These are phyloP conservation scores for Tragopan temminckii DNA, from an alignment of 2,797 vertebrate species.

Conservation along the genomic window DNA sequence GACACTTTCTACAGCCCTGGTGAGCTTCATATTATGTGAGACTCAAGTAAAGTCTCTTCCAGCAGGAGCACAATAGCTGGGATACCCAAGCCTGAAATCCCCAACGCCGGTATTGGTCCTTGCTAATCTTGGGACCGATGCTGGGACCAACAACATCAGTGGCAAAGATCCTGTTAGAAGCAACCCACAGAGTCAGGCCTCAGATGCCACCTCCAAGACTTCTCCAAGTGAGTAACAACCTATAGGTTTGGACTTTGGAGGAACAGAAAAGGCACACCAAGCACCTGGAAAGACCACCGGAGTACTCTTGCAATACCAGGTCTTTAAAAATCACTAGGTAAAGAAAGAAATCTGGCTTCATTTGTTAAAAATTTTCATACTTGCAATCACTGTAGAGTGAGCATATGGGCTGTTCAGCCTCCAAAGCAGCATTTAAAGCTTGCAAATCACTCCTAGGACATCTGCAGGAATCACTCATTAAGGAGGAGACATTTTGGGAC, in stretches of 20 bases:
- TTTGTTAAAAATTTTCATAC: background rate
- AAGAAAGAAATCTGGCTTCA: background rate
- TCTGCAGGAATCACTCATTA: background rate
- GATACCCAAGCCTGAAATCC: background rate
- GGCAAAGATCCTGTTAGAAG: background rate
- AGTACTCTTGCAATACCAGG: background rate
- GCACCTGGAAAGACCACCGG: background rate
- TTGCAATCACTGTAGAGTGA: accelerated
- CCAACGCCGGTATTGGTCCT: accelerated
- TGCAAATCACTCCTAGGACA: background rate
- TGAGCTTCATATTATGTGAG: background rate
- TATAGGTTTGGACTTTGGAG: background rate
- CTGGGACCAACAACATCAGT: background rate
- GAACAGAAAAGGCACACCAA: background rate
- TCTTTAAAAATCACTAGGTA: background rate
- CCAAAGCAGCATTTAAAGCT: background rate
- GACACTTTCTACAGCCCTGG: background rate
- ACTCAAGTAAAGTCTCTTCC: background rate
- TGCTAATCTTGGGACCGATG: accelerated
- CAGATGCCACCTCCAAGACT: background rate
- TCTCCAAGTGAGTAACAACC: background rate
- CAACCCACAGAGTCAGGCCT: background rate
- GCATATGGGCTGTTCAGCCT: background rate
- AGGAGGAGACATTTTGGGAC: background rate
- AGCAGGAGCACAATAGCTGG: background rate